phyloP scores from a whole-genome alignment of 2,797 vertebrate species.

The Sebastes itinus region DNA sequence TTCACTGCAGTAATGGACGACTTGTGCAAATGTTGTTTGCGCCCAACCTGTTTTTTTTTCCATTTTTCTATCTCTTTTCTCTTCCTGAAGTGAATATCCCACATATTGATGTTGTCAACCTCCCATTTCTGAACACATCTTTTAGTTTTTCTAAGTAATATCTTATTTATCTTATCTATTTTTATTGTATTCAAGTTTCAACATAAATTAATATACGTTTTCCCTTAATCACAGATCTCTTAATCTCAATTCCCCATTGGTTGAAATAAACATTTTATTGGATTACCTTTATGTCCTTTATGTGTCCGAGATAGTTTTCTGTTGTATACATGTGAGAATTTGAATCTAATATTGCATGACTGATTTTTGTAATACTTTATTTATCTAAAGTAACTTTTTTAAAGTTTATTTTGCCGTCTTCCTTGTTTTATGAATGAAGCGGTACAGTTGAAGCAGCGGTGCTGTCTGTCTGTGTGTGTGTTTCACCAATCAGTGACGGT shows the following conservation, averaged over 20 bases:
- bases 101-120: background rate
- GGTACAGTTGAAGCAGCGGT: too few relatives aligned
- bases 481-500: too few relatives aligned
- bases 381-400: background rate
- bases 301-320: background rate
- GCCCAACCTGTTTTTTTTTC: background rate
- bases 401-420: background rate
- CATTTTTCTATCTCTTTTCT: background rate
- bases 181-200: background rate
- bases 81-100: background rate
- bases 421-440: too few relatives aligned
- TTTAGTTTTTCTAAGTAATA: background rate
- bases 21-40: constrained; percentile 44
- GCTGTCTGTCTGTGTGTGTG: too few relatives aligned
- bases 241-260: background rate
- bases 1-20: constrained; percentile 63
- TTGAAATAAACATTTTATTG: background rate
- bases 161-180: background rate
- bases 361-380: background rate
- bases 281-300: background rate
- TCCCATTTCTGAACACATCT: background rate
- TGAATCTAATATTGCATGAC: background rate
- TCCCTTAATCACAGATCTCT: background rate
- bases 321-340: background rate
- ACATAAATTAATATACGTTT: background rate